These are phyloP conservation scores for Argentina silus DNA, from an alignment of 2,797 vertebrate species.

Conservation along the genomic window DNA sequence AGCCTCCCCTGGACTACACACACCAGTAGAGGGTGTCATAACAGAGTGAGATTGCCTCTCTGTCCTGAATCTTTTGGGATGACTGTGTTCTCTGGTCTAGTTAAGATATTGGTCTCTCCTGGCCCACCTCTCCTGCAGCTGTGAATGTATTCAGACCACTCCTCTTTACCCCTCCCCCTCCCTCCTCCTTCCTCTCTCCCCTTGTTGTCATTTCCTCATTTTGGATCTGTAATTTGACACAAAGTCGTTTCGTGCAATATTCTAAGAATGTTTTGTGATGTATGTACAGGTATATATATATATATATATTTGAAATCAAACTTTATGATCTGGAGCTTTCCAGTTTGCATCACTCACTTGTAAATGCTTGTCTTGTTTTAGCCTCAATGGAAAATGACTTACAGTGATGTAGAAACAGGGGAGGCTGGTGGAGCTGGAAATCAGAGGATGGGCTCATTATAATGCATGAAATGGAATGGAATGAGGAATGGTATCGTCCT, in stretches of 20 bases:
- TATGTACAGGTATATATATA: too few relatives aligned
- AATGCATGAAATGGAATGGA: too few relatives aligned
- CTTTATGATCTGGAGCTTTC: slow-evolving; percentile 43
- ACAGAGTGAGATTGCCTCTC: neutral
- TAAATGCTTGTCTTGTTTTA: neutral
- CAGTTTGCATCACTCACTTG: slow-evolving; percentile 7
- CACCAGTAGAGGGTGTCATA: neutral
- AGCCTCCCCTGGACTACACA: too few relatives aligned
- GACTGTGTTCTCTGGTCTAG: neutral
- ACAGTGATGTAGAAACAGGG: neutral
- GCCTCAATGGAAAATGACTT: neutral
- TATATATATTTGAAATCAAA: slow-evolving; percentile 50
- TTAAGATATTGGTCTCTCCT: slow-evolving; percentile 16
- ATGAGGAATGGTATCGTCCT: too few relatives aligned
- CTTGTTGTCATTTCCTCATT: neutral
- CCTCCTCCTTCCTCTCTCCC: neutral
- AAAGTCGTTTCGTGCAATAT: slow-evolving; percentile 31
- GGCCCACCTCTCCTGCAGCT: slow-evolving; percentile 62
- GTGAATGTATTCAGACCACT: slow-evolving; percentile 69
- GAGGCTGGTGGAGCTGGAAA: too few relatives aligned
- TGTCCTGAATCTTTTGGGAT: neutral
- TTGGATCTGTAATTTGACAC: slow-evolving; percentile 10
- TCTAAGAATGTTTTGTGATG: neutral
- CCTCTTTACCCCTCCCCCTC: neutral
- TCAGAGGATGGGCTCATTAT: too few relatives aligned